Conservation (phyloP, 2,113 vertebrate species). For the Oriolus oriolus region DNA sequence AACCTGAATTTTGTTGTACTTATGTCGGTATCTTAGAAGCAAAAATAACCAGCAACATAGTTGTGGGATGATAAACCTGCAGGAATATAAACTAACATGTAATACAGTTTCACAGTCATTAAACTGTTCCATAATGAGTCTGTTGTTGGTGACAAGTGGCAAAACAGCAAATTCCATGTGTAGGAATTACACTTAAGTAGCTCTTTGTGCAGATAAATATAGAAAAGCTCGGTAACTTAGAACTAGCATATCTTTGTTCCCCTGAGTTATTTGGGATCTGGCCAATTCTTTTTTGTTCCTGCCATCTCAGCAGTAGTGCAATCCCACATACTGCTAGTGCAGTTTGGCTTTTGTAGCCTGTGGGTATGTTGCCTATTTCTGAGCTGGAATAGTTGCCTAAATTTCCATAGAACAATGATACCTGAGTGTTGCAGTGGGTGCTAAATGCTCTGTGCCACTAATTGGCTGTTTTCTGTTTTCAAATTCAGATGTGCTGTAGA, state of each 20-base stretch:
- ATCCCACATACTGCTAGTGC: background rate
- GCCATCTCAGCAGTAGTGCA: background rate
- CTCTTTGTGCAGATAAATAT: background rate
- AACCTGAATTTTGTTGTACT: background rate
- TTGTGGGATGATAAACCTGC: background rate
- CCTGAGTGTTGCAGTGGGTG: background rate
- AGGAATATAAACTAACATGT: background rate
- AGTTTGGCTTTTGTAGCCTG: background rate
- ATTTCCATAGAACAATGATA: background rate
- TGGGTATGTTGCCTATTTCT: background rate
- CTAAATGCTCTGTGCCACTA: background rate
- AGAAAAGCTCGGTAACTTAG: background rate
- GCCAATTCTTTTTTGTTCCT: background rate
- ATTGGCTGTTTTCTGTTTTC: background rate
- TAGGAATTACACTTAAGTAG: background rate
- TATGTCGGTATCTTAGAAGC: background rate
- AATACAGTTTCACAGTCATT: background rate
- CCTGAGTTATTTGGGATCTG: background rate
- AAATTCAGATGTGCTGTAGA: background rate
- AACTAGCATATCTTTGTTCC: background rate
- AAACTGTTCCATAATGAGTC: fast-evolving
- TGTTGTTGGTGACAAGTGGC: background rate
- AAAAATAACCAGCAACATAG: background rate
- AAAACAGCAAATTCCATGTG: background rate
- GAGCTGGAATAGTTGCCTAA: background rate